Base-by-base conservation (phyloP, 2,797 vertebrate species). In the Xenentodon cancila region DNA sequence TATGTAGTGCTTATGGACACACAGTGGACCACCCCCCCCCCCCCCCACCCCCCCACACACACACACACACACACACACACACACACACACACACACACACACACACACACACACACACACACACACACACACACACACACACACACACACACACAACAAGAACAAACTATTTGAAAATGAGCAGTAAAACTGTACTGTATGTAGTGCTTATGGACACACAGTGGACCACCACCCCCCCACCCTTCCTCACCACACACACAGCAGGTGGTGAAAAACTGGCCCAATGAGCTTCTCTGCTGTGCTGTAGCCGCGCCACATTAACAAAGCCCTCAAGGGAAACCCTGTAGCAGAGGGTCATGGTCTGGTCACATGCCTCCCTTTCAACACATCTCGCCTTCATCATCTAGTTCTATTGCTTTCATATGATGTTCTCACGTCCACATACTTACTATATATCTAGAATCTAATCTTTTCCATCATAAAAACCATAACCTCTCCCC, bases 311-410 rank as follows among this genome's bases (percentile, higher is more conserved):
- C 82, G 82, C 76, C 85, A 89, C 79, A 89, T 87, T 88, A 87
- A 88, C 86, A 85, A 85, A 86, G 84, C 81, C 85, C 89, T 77
- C 67, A 54, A 69, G 85, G 82, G 84, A 88, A 81, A 84, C 84
- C 87, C 86, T 86, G 79, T 81, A 83, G 88, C 45, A 56, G 58
- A 66, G 84, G 89, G 82, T 88, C 82, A 87, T 52, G 64, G 85
- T 88, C 84, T 90, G 89, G 85, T 88, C 88, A 86, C 84, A 88
- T 85, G 84, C 82, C 66, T 85, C 43, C 52, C 81, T 88, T 86
- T 84, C 81, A 74, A 71, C 78, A 72, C 67, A 61, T 83, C 73
- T 75, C 2, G 37, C 56, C 65, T 56, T 69, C 71, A 65, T 73
- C 66, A 71, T 77, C 50, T 63, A 21, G 53, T 73, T 84, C 68